phyloP scores from a whole-genome alignment of 2,888 invertebrate species.

The Frankliniella fusca region DNA sequence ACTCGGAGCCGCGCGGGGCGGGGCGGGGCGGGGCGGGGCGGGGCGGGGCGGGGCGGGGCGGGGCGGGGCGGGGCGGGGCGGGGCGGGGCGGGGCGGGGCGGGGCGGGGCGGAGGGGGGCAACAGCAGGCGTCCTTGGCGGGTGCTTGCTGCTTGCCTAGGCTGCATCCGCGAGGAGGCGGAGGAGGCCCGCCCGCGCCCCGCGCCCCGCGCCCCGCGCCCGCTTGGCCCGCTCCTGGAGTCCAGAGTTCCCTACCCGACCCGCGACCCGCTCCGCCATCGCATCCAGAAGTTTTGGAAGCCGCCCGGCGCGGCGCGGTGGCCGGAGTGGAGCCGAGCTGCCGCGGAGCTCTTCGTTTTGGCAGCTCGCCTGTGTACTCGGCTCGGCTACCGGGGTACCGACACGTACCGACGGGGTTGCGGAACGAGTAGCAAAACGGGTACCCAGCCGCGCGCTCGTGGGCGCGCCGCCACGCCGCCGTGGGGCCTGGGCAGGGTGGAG shows the following conservation, averaged over 20 bases:
- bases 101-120: background rate
- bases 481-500: no score
- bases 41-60: background rate
- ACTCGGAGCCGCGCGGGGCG: background rate
- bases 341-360: background rate
- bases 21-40: background rate
- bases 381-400: background rate
- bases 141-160: constrained; percentile 12
- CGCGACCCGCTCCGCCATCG: background rate
- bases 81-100: background rate
- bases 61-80: background rate
- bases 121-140: constrained; percentile 16
- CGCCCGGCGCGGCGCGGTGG: background rate
- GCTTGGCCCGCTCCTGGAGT: background rate
- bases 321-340: background rate
- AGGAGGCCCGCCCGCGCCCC: background rate
- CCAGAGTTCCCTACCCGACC: background rate
- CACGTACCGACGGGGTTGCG: background rate
- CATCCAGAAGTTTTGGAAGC: background rate
- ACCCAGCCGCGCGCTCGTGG: no score
- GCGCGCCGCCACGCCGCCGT: no score
- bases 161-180: background rate
- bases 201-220: background rate
- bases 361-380: background rate
- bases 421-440: background rate